Evolutionary conservation across 1,140 invertebrate genomes (phyloP), one percentile per base, ranked within the genome.

Genomic region (Drosophila virilis): DNA sequence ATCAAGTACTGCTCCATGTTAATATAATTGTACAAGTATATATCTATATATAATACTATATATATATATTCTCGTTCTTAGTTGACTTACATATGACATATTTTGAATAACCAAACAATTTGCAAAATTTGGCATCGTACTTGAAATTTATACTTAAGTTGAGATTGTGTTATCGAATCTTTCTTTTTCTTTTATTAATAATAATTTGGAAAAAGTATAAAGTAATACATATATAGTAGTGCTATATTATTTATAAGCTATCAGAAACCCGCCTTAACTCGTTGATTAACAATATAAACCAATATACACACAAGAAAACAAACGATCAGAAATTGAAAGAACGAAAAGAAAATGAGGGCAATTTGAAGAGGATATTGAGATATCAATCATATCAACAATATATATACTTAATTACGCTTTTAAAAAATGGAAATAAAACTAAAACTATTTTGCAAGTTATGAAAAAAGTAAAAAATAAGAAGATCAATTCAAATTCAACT

Each of bases 301-400:
- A 40, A 58, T 12, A 46, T 9, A 55, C 45, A 48, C 22, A 28
- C 22, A 28, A 28, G 22, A 43, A 8, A 22, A 8, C 45, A 50
- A 61, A 71, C 8, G 15, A 40, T 55, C 62, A 68, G 74, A 74
- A 81, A 81, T 77, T 74, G 78, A 81, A 59, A 13, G 28, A 8
- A 1, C 22, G 3, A 28, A 62, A 55, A 50, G 22, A 12, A 12
- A 48, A 54, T 8, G 22, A 28, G 15, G 13, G 37, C 9, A n/a
- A n/a, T n/a, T n/a, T n/a, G n/a, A n/a, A n/a, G n/a, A n/a, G n/a
- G n/a, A n/a, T n/a, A n/a, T n/a, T n/a, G n/a, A n/a, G n/a, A n/a
- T n/a, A n/a, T n/a, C n/a, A n/a, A n/a, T n/a, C n/a, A n/a, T n/a
- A n/a, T n/a, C n/a, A n/a, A n/a, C n/a, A n/a, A n/a, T n/a, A n/a